Percentiles rank a stretch among this genome's conserved stretches.
phyloP scores from a whole-genome alignment of 2,888 invertebrate genomes.

The Pyralis farinalis region DNA sequence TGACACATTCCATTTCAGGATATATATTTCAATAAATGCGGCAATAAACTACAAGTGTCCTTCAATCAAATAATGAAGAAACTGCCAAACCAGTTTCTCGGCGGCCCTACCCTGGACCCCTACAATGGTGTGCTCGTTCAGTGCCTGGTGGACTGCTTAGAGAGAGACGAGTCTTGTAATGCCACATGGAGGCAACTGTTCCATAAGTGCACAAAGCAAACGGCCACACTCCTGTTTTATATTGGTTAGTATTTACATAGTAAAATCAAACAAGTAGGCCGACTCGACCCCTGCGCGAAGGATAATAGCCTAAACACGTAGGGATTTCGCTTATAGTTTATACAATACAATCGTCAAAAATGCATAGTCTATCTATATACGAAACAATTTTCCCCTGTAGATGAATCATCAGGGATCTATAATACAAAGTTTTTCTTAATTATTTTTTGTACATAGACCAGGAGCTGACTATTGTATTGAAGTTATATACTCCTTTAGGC shows the following conservation, averaged over 20 bases:
- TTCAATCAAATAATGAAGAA: constrained; percentile 85
- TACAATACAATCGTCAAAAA: no score
- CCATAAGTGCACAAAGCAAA: constrained; percentile 83
- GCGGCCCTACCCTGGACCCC: constrained; percentile 60
- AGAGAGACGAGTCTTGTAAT: constrained; percentile 83
- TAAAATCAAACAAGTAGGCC: no score
- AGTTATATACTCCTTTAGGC: no score
- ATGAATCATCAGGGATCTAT: no score
- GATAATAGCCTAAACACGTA: no score
- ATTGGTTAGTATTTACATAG: constrained; percentile 74
- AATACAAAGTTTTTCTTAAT: no score
- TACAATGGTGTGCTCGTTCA: constrained; percentile 80
- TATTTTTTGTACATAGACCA: no score
- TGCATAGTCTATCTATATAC: no score
- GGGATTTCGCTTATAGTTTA: no score
- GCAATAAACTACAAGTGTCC: constrained; percentile 70
- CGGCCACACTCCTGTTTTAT: constrained; percentile 83
- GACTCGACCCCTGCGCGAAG: no score
- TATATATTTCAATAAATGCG: constrained; percentile 65
- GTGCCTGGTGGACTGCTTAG: constrained; percentile 82
- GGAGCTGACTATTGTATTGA: no score
- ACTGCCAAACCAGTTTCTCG: constrained; percentile 75
- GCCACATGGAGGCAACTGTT: constrained; percentile 86
- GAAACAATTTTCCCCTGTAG: no score
- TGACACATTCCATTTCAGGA: constrained; percentile 35